phyloP scores from a whole-genome alignment of 2,888 invertebrate species.

The Drosophila borealis region DNA sequence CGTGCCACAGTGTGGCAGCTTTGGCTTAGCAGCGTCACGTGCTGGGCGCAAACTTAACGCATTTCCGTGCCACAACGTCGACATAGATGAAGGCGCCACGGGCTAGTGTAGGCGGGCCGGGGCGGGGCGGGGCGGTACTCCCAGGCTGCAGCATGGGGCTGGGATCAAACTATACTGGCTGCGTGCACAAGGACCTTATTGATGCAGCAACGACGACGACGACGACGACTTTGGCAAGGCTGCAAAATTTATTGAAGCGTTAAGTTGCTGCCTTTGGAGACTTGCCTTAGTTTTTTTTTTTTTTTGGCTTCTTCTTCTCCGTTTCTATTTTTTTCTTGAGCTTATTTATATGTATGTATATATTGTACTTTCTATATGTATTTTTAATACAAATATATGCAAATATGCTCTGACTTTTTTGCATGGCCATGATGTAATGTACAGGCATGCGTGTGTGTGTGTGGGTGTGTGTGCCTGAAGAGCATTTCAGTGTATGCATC shows the following conservation, averaged over 20 bases:
- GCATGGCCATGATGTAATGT: constrained; percentile 12
- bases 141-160: neutral
- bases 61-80: constrained; percentile 67
- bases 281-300: constrained; percentile 42
- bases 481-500: constrained; percentile 61
- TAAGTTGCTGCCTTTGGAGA: constrained; percentile 77
- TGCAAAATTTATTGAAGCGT: constrained; percentile 81
- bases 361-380: neutral
- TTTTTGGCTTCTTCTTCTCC: neutral
- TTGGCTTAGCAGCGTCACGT: constrained; percentile 78
- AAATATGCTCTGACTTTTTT: constrained; percentile 23
- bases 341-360: neutral
- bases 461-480: constrained; percentile 26
- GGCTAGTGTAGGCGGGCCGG: constrained; percentile 1
- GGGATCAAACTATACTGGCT: constrained; percentile 34
- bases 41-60: constrained; percentile 81
- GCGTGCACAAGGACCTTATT: constrained; percentile 82
- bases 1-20: constrained; percentile 78
- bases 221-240: constrained; percentile 55
- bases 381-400: neutral
- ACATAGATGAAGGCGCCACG: constrained; percentile 36
- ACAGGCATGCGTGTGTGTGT: neutral
- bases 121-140: neutral
- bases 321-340: neutral
- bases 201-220: constrained; percentile 64